Conservation (phyloP, 2,113 vertebrate genomes). For the Mustela nigripes region DNA sequence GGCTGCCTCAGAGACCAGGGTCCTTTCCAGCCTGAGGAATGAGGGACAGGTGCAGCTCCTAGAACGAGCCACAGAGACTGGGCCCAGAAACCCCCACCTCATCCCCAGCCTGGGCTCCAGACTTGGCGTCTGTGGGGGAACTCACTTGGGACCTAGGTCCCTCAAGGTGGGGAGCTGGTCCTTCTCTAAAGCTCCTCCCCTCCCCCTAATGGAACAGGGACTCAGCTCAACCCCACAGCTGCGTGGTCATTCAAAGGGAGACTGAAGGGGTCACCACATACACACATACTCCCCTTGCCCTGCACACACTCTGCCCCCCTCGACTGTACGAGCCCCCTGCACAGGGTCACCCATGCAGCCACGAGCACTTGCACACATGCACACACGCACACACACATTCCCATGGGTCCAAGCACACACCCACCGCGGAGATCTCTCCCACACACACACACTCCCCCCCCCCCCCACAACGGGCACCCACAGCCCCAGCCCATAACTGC, state of each 20-base stretch:
- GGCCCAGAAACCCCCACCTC: background rate
- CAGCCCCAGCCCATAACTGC: background rate
- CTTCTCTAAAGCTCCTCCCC: background rate
- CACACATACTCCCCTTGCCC: background rate
- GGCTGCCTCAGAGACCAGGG: background rate
- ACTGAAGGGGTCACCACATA: background rate
- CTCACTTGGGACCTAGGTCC: background rate
- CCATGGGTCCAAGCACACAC: constrained; percentile 29
- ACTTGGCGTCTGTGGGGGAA: background rate
- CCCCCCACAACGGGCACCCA: background rate
- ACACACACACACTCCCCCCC: background rate
- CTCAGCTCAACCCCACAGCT: background rate
- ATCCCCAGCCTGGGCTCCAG: background rate
- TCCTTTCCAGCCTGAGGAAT: background rate
- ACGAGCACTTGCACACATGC: background rate
- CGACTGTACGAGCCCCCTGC: background rate
- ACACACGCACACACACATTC: background rate
- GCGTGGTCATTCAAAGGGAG: constrained; percentile 4
- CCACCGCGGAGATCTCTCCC: constrained; percentile 42
- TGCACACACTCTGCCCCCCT: background rate
- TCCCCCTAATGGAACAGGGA: background rate
- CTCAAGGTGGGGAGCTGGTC: background rate
- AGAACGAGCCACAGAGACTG: background rate
- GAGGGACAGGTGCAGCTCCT: background rate
- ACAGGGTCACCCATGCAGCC: background rate